A percentile compares a stretch with the other conserved stretches of the same genome.
Conservation (phyloP, 2,113 vertebrate genomes). For the Theropithecus gelada region DNA sequence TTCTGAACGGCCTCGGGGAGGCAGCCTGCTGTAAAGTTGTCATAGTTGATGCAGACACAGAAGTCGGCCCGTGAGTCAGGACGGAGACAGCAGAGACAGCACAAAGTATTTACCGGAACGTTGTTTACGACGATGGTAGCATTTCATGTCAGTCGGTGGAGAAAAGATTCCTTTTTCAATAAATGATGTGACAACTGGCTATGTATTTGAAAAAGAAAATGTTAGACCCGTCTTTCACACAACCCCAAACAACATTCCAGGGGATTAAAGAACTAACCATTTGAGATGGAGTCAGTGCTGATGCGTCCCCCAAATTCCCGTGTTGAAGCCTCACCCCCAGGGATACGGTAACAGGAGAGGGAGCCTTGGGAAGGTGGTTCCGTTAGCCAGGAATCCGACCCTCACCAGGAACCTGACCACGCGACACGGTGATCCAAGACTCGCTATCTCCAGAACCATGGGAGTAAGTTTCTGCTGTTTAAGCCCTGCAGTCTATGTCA, state of each 20-base stretch:
- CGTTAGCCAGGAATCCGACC: neutral
- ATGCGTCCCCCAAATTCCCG: neutral
- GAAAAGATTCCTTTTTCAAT: neutral
- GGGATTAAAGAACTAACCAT: too few species aligned
- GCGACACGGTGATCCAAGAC: neutral
- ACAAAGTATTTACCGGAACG: fast-evolving
- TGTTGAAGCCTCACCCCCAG: neutral
- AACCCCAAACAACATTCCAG: too few species aligned
- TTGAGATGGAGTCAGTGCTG: neutral
- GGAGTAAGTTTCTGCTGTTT: neutral
- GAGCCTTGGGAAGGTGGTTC: neutral
- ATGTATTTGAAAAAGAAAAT: neutral
- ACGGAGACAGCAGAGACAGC: neutral
- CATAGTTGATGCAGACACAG: fast-evolving
- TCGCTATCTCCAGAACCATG: neutral
- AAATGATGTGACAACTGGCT: neutral
- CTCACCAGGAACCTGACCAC: neutral
- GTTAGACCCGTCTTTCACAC: neutral
- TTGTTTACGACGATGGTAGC: fast-evolving
- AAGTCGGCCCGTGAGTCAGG: fast-evolving
- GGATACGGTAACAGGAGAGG: neutral
- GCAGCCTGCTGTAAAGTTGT: neutral
- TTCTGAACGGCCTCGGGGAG: neutral
- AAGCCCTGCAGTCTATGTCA: neutral
- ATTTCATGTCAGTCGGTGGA: fast-evolving